Evolutionary conservation across 2,888 invertebrate species (phyloP).

Genomic region (Dorcus parallelipipedus): DNA sequence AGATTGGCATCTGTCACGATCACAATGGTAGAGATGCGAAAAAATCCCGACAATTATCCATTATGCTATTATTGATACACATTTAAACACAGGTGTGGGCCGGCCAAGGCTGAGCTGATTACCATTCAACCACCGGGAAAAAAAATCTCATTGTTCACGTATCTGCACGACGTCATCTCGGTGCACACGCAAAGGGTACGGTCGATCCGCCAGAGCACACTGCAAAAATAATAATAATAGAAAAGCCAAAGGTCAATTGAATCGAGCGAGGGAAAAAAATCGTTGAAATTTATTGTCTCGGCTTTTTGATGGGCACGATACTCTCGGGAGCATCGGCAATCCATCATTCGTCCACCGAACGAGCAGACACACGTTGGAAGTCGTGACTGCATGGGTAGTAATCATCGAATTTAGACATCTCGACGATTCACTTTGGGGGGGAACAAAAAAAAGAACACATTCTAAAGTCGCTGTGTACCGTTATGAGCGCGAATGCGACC

Average conservation of each 20-base stretch:
- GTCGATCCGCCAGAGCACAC: neutral
- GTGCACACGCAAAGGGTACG: slow-evolving; percentile 13
- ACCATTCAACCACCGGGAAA: slow-evolving; percentile 32
- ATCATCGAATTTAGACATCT: slow-evolving; percentile 6
- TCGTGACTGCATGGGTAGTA: slow-evolving; percentile 7
- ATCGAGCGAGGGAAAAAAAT: too few species aligned
- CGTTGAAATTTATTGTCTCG: too few species aligned
- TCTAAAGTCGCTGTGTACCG: too few species aligned
- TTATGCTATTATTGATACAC: slow-evolving; percentile 35
- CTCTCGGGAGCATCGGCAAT: too few species aligned
- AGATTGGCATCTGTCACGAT: slow-evolving; percentile 40
- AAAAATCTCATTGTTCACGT: slow-evolving; percentile 24
- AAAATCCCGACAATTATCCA: slow-evolving; percentile 35
- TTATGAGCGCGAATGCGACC: too few species aligned
- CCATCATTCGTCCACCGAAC: too few species aligned
- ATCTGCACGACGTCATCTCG: slow-evolving; percentile 25
- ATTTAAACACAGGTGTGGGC: slow-evolving; percentile 39
- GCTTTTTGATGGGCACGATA: too few species aligned
- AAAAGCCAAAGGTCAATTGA: too few species aligned
- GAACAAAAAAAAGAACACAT: neutral
- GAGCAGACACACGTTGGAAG: neutral
- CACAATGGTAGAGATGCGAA: slow-evolving; percentile 27
- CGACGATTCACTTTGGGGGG: slow-evolving; percentile 1
- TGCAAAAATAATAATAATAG: too few species aligned
- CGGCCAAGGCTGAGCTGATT: slow-evolving; percentile 35